Evolutionary conservation across 2,797 vertebrate genomes (phyloP).

Genomic region (Enteromius unitaeniatus): DNA sequence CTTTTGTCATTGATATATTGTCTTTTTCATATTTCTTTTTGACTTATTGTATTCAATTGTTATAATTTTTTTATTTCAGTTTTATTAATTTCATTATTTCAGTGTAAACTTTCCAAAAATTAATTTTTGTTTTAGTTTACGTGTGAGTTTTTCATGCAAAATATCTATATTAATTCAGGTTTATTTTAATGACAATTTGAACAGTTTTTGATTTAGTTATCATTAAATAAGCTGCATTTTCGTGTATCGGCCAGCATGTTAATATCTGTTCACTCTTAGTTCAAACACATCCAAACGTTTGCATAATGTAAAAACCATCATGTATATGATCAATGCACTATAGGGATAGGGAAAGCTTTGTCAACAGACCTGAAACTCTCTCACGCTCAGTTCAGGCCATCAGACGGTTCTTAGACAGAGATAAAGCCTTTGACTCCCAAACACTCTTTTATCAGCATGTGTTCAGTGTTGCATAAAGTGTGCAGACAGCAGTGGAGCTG

Average conservation of each 20-base stretch:
- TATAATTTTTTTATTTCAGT: neutral
- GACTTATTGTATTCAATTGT: too few species aligned
- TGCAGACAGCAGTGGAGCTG: neutral
- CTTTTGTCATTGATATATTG: neutral
- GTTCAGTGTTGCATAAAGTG: neutral
- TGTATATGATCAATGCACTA: neutral
- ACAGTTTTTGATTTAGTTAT: neutral
- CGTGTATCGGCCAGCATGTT: neutral
- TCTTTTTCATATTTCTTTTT: neutral
- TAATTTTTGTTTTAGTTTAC: neutral
- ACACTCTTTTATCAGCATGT: conserved; percentile 4
- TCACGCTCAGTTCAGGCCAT: neutral
- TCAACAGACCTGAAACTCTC: neutral
- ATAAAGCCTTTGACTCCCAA: neutral
- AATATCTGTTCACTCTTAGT: neutral
- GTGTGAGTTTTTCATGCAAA: neutral
- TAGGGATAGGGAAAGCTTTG: neutral
- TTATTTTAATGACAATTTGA: neutral
- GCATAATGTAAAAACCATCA: neutral
- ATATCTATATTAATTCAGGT: neutral
- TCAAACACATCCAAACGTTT: neutral
- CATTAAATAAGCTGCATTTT: neutral
- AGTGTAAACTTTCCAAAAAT: neutral
- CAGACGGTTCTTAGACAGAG: neutral
- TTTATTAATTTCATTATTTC: neutral